Conservation (phyloP, 2,797 vertebrate genomes). For the Paramormyrops hopkinsi region DNA sequence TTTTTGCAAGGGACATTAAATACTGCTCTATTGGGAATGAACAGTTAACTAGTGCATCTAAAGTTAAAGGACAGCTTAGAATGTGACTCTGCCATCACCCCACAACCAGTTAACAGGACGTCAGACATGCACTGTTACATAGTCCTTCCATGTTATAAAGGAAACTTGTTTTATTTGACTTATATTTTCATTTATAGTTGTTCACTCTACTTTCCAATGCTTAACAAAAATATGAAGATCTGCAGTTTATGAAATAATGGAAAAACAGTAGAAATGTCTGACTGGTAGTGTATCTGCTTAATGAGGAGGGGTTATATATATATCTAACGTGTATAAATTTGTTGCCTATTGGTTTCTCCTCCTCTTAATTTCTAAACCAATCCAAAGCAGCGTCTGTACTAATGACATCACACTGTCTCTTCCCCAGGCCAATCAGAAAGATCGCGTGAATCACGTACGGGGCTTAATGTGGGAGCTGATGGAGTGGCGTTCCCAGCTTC, state of each 20-base stretch:
- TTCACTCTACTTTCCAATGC: neutral
- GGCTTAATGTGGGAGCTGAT: slow-evolving; percentile 90
- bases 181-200: neutral
- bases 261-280: neutral
- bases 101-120: neutral
- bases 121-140: neutral
- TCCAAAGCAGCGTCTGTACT: neutral
- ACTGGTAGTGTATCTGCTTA: neutral
- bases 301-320: neutral
- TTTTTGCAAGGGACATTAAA: neutral
- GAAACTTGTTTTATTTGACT: neutral
- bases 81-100: neutral
- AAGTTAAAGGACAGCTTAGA: neutral
- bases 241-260: neutral
- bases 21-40: neutral
- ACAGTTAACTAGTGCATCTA: neutral
- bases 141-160: neutral
- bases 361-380: neutral
- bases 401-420: neutral
- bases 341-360: neutral
- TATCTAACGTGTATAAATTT: neutral
- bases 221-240: neutral
- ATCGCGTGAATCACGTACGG: slow-evolving; percentile 75
- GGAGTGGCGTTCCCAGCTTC: slow-evolving; percentile 97
- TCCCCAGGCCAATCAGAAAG: slow-evolving; percentile 69